A percentile compares a stretch with the other conserved stretches of the same genome.
These are phyloP conservation scores for Carassius gibelio DNA, from an alignment of 2,113 vertebrate species.

Conservation along the genomic window DNA sequence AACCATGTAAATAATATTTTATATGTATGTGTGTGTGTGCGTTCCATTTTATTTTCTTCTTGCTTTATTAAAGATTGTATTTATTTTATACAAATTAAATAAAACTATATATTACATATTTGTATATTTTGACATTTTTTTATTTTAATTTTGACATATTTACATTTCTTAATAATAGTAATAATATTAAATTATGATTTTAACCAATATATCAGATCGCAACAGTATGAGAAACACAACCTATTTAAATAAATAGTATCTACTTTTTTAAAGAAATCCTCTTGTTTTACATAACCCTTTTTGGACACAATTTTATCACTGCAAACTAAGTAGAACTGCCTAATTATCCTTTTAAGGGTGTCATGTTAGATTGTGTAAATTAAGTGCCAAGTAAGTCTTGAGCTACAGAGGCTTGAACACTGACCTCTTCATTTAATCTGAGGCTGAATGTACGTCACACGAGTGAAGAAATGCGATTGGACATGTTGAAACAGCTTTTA, in stretches of 20 bases:
- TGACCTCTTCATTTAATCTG: background rate
- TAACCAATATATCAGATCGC: background rate
- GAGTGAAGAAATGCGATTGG: background rate
- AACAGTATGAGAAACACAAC: background rate
- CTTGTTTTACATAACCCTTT: background rate
- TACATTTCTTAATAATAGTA: background rate
- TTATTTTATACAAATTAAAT: no score
- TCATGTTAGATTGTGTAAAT: constrained; percentile 13
- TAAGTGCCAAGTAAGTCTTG: background rate
- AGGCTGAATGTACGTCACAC: background rate
- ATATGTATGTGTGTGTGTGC: no score
- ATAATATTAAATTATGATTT: background rate
- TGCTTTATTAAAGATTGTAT: no score
- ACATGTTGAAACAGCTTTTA: background rate
- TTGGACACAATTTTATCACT: background rate
- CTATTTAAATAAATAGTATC: background rate
- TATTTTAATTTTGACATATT: no score
- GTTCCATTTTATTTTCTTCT: no score
- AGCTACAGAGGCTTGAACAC: constrained; percentile 1
- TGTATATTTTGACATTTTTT: no score
- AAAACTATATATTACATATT: no score
- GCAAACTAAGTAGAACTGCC: background rate
- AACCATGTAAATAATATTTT: no score
- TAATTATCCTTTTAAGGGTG: background rate
- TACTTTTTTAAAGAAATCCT: background rate